phyloP scores from a whole-genome alignment of 2,888 invertebrate species.

The Falcaria lacertinaria region DNA sequence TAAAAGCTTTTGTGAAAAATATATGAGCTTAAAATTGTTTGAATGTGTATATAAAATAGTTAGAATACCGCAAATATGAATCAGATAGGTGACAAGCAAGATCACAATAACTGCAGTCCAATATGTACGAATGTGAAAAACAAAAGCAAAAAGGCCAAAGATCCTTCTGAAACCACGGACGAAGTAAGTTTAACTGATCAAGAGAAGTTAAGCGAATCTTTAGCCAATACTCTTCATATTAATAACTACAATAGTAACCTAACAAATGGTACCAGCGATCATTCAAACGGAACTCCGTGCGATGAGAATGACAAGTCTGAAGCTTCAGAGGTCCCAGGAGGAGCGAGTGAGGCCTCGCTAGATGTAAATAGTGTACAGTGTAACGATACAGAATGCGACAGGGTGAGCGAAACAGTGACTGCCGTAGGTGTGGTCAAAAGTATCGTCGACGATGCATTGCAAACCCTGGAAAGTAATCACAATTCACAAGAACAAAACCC shows the following conservation, averaged over 20 bases:
- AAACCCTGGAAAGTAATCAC: constrained; percentile 38
- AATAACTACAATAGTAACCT: constrained; percentile 65
- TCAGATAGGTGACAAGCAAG: constrained; percentile 62
- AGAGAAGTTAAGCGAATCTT: constrained; percentile 57
- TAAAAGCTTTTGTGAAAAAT: constrained; percentile 49
- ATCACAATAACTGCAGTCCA: constrained; percentile 66
- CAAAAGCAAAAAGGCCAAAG: constrained; percentile 75
- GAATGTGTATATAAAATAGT: constrained; percentile 70
- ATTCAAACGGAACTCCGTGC: constrained; percentile 49
- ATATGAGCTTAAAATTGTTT: constrained; percentile 56
- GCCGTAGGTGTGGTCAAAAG: constrained; percentile 31
- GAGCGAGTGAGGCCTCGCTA: constrained; percentile 33
- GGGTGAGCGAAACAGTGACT: constrained; percentile 27
- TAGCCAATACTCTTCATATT: constrained; percentile 68
- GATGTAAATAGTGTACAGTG: constrained; percentile 70
- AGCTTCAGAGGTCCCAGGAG: constrained; percentile 44
- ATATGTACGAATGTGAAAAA: constrained; percentile 62
- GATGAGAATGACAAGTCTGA: constrained; percentile 34
- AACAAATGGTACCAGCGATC: constrained; percentile 70
- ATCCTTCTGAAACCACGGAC: constrained; percentile 58
- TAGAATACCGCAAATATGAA: constrained; percentile 65
- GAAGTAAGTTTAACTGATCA: constrained; percentile 57
- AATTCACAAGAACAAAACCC: constrained; percentile 36
- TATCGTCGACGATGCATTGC: constrained; percentile 39
- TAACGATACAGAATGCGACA: constrained; percentile 41